Base-by-base conservation (phyloP, 2,888 invertebrate genomes). In the Pristionchus fissidentatus region DNA sequence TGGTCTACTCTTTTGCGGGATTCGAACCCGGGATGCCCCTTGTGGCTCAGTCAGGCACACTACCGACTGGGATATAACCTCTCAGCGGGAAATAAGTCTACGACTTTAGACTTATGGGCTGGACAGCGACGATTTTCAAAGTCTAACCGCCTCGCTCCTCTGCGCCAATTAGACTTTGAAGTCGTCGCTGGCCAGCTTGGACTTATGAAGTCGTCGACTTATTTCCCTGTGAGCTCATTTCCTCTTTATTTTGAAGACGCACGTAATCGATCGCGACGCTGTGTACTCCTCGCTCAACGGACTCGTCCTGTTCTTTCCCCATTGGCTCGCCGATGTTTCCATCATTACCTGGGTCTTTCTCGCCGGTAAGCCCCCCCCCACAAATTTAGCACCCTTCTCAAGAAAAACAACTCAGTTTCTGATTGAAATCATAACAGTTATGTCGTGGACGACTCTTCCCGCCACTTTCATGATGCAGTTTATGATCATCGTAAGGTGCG, bases 261-360 rank as follows among this genome's bases (percentile, higher is more conserved):
- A 70, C 32, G 43, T 70, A n/a, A 41, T 70, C 26, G 70, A 70
- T 70, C 41, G 26, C 26, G 70, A 70, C 26, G 70, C 70, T 0
- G 70, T 70, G n/a, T 70, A 70, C 26, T 70, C 70, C 10, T 41
- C 70, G 10, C 70, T 70, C n/a, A 70, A 70, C 38, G 70, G 70
- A 43, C 26, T 70, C 3, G 70, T 70, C 1, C 22, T 70, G 38
- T 66, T 66, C 38, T 41, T 70, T n/a, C 70, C 70, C 0, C 1
- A 26, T 26, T 70, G 70, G 70, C 0, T 41, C 1, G 70, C 70
- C 0, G 70, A 70, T 32, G 8, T 70, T 10, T 70, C 70, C 15
- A 38, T 70, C 3, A 41, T 70, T 19, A 3, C 70, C 10, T 70
- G 70, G 70, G 43, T 70, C 10, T 70, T 70, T 35, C 70, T 70